These are phyloP conservation scores for Thaumatotibia leucotreta DNA, from an alignment of 1,140 invertebrate species.

Conservation along the genomic window DNA sequence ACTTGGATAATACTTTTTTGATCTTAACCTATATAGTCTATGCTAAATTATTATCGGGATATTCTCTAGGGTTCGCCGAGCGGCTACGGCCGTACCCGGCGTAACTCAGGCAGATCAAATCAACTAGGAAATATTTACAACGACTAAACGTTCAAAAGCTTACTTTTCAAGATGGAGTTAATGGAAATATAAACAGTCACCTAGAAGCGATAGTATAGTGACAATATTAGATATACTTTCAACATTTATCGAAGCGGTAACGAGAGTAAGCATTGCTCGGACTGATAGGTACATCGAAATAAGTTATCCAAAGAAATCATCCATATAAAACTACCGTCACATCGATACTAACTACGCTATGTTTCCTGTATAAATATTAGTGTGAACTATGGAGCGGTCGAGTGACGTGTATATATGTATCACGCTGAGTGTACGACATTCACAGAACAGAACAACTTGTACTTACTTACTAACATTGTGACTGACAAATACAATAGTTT, in stretches of 20 bases:
- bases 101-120: constrained; percentile 27
- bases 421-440: constrained; percentile 26
- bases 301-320: constrained; percentile 23
- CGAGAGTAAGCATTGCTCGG: constrained; percentile 52
- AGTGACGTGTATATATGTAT: constrained; percentile 18
- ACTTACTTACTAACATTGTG: background rate
- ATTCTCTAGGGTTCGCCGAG: constrained; percentile 59
- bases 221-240: constrained; percentile 48
- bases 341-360: constrained; percentile 62
- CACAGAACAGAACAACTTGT: constrained; percentile 29
- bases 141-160: constrained; percentile 60
- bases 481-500: background rate
- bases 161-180: constrained; percentile 48
- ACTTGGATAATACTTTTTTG: constrained; percentile 73
- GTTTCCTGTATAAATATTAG: constrained; percentile 33
- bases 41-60: constrained; percentile 66
- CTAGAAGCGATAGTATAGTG: constrained; percentile 64
- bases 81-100: background rate
- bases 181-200: constrained; percentile 50
- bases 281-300: constrained; percentile 21
- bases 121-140: constrained; percentile 63
- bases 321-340: constrained; percentile 58
- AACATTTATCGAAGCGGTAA: constrained; percentile 64
- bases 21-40: constrained; percentile 65
- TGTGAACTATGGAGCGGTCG: constrained; percentile 33